phyloP scores from a whole-genome alignment of 2,888 invertebrate genomes.

The Cryptocheilus praepositus region DNA sequence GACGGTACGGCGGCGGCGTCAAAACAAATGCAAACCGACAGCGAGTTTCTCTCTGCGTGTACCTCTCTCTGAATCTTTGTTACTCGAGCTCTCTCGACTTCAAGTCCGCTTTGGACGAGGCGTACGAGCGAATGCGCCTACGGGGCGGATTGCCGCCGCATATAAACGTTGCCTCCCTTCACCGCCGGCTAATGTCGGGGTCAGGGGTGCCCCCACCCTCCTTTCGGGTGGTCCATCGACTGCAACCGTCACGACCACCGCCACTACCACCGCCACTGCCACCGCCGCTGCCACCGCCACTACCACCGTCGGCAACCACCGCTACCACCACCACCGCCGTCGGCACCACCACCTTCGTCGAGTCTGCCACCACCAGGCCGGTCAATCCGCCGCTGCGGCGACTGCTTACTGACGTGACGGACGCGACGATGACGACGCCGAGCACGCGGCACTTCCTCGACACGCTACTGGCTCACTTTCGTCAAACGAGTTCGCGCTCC shows the following conservation, averaged over 20 bases:
- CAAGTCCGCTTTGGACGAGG: constrained; percentile 66
- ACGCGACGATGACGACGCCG: constrained; percentile 40
- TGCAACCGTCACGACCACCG: constrained; percentile 26
- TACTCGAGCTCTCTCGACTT: constrained; percentile 40
- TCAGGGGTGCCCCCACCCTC: constrained; percentile 74
- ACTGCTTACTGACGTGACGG: constrained; percentile 33
- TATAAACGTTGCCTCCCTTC: constrained; percentile 75
- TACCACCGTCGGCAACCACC: constrained; percentile 23
- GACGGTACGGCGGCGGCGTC: constrained; percentile 26
- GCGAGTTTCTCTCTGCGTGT: constrained; percentile 10
- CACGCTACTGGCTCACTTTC: background rate
- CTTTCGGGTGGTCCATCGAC: constrained; percentile 67
- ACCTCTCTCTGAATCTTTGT: constrained; percentile 2
- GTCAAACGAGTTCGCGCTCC: background rate
- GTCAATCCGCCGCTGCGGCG: constrained; percentile 42
- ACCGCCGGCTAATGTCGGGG: constrained; percentile 68
- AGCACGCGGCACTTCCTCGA: constrained; percentile 13
- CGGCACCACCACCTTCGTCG: constrained; percentile 24
- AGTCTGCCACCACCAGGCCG: constrained; percentile 1
- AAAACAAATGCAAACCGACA: constrained; percentile 33
- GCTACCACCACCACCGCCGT: constrained; percentile 18
- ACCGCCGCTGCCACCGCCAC: constrained; percentile 6
- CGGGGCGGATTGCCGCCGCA: constrained; percentile 72
- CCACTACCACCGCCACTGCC: constrained; percentile 16
- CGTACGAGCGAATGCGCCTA: constrained; percentile 74